Conservation (phyloP, 2,113 vertebrate species). For the Semnornis frantzii region DNA sequence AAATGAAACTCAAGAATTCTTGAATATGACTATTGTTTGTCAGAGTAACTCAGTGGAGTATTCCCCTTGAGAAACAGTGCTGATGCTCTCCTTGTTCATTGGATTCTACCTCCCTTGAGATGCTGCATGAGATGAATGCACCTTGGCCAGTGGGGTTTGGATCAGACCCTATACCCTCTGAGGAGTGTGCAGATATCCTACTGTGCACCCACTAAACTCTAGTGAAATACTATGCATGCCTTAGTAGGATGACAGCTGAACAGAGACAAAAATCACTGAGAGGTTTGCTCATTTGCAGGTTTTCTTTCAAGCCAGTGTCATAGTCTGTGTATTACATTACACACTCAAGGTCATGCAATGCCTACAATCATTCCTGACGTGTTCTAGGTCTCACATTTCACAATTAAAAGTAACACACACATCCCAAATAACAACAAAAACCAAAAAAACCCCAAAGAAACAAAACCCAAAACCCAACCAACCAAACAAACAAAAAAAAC, state of each 20-base stretch:
- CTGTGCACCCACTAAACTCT: neutral
- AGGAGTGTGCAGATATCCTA: neutral
- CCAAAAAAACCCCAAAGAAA: neutral
- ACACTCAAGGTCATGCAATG: neutral
- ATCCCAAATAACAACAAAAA: neutral
- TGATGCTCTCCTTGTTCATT: neutral
- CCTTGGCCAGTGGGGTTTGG: neutral
- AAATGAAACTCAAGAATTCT: neutral
- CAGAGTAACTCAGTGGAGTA: neutral
- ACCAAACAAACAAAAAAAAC: neutral
- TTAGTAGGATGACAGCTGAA: neutral
- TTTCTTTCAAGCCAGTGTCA: neutral
- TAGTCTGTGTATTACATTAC: accelerated
- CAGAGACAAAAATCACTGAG: neutral
- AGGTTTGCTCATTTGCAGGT: neutral
- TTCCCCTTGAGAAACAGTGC: neutral
- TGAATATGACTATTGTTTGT: neutral
- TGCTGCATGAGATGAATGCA: accelerated
- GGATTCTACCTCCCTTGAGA: neutral
- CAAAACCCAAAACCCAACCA: no score
- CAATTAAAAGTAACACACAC: neutral
- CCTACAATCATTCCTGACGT: neutral
- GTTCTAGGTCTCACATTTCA: neutral
- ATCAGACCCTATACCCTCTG: neutral
- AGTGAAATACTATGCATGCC: neutral